Base-by-base conservation (phyloP, 2,888 invertebrate species). In the Eulithis testata region DNA sequence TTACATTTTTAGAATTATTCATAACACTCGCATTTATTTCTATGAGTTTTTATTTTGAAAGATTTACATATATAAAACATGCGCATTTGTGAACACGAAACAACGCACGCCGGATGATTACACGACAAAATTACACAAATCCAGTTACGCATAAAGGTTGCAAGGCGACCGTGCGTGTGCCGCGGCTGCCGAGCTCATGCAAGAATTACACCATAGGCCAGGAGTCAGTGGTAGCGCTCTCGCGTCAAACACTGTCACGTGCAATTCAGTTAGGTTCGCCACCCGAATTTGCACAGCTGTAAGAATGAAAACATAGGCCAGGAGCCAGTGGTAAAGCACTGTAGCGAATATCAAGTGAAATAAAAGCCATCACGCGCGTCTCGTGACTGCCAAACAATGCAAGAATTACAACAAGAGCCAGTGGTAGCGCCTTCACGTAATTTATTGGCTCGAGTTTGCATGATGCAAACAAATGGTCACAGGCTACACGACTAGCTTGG, bases 171-270 rank as follows among this genome's bases (percentile, higher is more conserved):
- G 65, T 56, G 70, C 72, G 65, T 73, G 81, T 73, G 71, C 65
- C 49, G 74, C 53, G 14, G 4, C 73, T 70, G 75, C 74, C 75
- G 72, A 73, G 76, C 71, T 79, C 78, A 77, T 82, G 76, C 78
- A 79, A 80, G 79, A 83, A 83, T 83, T 80, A 85, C 80, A 78
- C 76, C 74, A 12, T 49, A 55, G 55, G 4, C 11, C 43, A n/a
- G 59, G 54, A 64, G 44, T 40, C 5, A 14, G 58, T 8, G 47
- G 21, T n/a, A 0, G 21, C 3, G 11, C 47, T 14, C 12, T 11
- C 21, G 40, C 37, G 45, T 43, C 63, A 63, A 53, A 36, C 50
- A 40, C 21, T 47, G 7, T 40, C 40, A 8, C 8, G 8, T 9
- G 40, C 6, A 40, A 40, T 40, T 6, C 0, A 31, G 31, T 21